A percentile compares a stretch with the other conserved stretches of the same genome.
These are phyloP conservation scores for Phataginus tetradactyla DNA, from an alignment of 2,797 vertebrate species.

Conservation along the genomic window DNA sequence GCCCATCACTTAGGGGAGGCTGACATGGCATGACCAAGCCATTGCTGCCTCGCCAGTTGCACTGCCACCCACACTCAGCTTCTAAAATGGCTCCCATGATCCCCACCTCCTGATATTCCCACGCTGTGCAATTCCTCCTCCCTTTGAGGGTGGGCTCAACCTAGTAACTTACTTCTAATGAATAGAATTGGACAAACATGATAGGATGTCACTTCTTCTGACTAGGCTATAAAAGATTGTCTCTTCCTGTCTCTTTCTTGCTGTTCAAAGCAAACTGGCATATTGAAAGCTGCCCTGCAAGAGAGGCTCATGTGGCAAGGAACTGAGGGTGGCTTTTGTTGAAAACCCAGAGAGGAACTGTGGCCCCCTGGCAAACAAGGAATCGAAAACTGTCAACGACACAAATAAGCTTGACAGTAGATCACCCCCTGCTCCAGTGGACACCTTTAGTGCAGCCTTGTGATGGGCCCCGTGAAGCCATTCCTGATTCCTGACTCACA, in stretches of 20 bases:
- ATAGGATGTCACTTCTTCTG: neutral
- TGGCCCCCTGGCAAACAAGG: neutral
- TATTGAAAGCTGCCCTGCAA: neutral
- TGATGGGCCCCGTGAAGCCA: neutral
- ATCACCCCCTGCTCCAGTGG: rapidly evolving
- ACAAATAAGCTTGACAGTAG: neutral
- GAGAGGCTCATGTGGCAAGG: neutral
- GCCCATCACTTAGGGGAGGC: neutral
- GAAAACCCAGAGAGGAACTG: neutral
- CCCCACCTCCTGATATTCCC: neutral
- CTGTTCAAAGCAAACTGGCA: neutral
- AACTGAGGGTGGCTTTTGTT: neutral
- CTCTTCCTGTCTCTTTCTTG: neutral
- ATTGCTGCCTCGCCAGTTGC: neutral
- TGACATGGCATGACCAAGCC: neutral
- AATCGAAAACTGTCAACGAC: neutral
- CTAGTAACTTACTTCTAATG: neutral
- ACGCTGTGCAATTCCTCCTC: too few species aligned
- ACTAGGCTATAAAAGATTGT: neutral
- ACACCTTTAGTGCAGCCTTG: neutral
- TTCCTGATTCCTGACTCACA: neutral
- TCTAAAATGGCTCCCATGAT: neutral
- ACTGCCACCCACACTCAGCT: neutral
- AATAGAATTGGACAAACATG: neutral
- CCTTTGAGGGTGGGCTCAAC: neutral